phyloP scores from a whole-genome alignment of 1,140 invertebrate species.

The Acyrthosiphon pisum region DNA sequence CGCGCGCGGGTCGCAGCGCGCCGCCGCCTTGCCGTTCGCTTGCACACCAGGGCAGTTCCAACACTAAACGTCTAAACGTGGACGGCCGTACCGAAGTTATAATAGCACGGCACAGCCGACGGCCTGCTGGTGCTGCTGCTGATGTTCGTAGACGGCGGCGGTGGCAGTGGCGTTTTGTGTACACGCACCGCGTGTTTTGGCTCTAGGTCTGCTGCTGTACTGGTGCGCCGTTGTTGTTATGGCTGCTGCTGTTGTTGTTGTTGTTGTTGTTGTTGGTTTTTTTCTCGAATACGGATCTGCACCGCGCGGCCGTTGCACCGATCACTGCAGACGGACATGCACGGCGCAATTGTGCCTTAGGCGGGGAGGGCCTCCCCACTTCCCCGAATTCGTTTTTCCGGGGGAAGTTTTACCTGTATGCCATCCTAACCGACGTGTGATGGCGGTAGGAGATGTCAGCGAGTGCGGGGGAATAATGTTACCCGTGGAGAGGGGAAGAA shows the following conservation, averaged over 20 bases:
- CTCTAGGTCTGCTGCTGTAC: background rate
- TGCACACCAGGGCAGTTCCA: constrained; percentile 18
- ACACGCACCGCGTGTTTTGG: background rate
- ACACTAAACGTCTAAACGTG: constrained; percentile 17
- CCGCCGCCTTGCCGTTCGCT: constrained; percentile 15
- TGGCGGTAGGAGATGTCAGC: no score
- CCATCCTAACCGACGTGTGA: background rate
- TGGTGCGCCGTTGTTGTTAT: background rate
- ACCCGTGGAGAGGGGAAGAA: background rate
- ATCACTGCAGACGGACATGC: background rate
- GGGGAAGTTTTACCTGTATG: background rate
- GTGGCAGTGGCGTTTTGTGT: background rate
- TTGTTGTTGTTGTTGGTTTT: background rate
- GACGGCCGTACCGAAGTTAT: background rate
- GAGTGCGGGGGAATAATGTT: background rate
- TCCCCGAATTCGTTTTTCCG: background rate
- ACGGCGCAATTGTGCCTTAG: background rate
- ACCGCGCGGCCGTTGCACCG: background rate
- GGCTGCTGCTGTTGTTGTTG: background rate
- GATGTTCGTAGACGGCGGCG: background rate
- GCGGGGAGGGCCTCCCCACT: background rate
- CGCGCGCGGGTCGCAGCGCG: background rate
- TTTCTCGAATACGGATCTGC: background rate
- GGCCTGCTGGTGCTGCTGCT: background rate
- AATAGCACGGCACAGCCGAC: background rate